Conservation (phyloP, 2,797 vertebrate species). For the Pangasius larnaudii region DNA sequence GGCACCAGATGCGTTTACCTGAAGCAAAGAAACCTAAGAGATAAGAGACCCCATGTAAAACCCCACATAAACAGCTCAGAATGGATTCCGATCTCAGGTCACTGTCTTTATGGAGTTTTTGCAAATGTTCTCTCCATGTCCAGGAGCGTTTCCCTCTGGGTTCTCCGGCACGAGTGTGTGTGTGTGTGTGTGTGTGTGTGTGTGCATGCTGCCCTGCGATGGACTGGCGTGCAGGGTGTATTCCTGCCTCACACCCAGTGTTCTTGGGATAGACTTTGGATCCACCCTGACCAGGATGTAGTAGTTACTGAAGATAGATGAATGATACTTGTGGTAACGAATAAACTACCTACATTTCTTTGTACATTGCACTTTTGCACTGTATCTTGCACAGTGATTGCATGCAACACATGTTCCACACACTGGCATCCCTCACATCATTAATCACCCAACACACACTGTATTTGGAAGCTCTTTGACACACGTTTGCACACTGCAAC, state of each 20-base stretch:
- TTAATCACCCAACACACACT: neutral
- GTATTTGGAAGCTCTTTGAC: neutral
- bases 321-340: neutral
- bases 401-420: neutral
- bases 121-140: neutral
- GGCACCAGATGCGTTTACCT: too few relatives aligned
- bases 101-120: neutral
- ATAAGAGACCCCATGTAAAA: neutral
- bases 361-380: too few relatives aligned
- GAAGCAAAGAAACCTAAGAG: neutral
- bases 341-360: too few relatives aligned
- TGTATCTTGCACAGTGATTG: neutral
- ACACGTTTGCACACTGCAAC: neutral
- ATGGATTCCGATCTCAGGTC: neutral
- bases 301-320: neutral
- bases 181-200: neutral
- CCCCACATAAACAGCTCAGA: neutral
- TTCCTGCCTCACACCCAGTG: neutral
- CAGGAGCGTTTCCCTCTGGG: neutral
- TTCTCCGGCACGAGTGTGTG: neutral
- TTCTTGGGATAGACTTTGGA: neutral
- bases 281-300: neutral
- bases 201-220: neutral
- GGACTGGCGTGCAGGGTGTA: neutral
- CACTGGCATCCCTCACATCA: slow-evolving; percentile 11